These are phyloP conservation scores for Macrophya alboannulata DNA, from an alignment of 2,888 invertebrate genomes.

Conservation along the genomic window DNA sequence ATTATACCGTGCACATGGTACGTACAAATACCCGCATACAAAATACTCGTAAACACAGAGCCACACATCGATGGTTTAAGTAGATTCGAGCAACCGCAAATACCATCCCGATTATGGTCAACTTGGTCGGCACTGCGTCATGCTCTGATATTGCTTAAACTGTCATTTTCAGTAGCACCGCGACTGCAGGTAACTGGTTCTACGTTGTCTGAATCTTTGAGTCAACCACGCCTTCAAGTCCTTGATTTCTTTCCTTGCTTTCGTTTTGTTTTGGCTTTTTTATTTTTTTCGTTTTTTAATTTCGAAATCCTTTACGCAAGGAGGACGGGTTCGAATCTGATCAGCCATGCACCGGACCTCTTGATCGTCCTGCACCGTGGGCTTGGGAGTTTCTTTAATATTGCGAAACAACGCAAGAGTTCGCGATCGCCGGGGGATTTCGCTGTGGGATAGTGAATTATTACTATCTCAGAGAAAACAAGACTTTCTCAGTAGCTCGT, in stretches of 20 bases:
- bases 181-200: conserved; percentile 11
- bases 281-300: background rate
- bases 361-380: background rate
- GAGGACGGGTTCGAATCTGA: background rate
- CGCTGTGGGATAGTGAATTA: conserved; percentile 40
- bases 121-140: conserved; percentile 41
- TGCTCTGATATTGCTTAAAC: conserved; percentile 53
- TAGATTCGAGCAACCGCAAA: conserved; percentile 54
- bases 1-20: background rate
- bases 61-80: conserved; percentile 40
- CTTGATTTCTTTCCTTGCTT: conserved; percentile 3
- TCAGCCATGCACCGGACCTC: background rate
- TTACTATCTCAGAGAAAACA: conserved; percentile 51
- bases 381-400: conserved; percentile 17
- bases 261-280: background rate
- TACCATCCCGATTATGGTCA: conserved; percentile 56
- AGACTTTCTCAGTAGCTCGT: conserved; percentile 55
- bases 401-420: background rate
- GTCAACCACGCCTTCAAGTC: conserved; percentile 35
- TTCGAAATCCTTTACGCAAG: background rate
- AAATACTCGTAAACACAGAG: conserved; percentile 19
- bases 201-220: background rate
- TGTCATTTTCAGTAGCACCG: conserved; percentile 51
- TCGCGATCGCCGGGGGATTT: conserved; percentile 27
- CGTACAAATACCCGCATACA: conserved; percentile 5